These are phyloP conservation scores for Charina bottae DNA, from an alignment of 2,113 vertebrate species.

Conservation along the genomic window DNA sequence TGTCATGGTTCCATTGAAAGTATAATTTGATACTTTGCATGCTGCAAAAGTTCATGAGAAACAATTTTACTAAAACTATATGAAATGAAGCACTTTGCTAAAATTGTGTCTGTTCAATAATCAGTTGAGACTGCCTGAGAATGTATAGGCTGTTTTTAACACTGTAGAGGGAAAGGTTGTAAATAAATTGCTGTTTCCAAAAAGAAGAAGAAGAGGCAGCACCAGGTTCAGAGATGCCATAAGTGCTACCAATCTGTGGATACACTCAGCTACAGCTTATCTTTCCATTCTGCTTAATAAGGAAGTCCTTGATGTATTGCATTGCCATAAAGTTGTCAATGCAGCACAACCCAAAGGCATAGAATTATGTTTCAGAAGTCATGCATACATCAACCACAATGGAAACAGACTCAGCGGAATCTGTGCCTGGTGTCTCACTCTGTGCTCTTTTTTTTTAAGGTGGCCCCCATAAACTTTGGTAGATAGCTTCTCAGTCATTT, in stretches of 20 bases:
- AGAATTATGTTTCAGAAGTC: neutral
- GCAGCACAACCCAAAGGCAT: neutral
- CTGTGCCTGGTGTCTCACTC: neutral
- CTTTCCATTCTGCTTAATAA: neutral
- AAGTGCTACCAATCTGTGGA: neutral
- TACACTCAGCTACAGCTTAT: neutral
- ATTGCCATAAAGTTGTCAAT: neutral
- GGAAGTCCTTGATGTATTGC: neutral
- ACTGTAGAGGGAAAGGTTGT: neutral
- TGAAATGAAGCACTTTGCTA: neutral
- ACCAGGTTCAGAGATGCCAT: neutral
- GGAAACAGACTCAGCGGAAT: neutral
- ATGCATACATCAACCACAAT: neutral
- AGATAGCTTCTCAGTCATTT: neutral
- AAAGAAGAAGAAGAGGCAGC: neutral
- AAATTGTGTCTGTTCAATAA: neutral
- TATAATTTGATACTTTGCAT: neutral
- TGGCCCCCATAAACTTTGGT: neutral
- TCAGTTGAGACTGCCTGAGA: too few relatives aligned
- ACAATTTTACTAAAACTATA: neutral
- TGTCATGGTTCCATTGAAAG: neutral
- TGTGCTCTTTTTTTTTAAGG: neutral
- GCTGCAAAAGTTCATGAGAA: neutral
- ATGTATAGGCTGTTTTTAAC: neutral
- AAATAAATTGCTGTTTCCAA: neutral